These are phyloP conservation scores for Ophion obscuratus DNA, from an alignment of 2,888 invertebrate genomes.

Conservation along the genomic window DNA sequence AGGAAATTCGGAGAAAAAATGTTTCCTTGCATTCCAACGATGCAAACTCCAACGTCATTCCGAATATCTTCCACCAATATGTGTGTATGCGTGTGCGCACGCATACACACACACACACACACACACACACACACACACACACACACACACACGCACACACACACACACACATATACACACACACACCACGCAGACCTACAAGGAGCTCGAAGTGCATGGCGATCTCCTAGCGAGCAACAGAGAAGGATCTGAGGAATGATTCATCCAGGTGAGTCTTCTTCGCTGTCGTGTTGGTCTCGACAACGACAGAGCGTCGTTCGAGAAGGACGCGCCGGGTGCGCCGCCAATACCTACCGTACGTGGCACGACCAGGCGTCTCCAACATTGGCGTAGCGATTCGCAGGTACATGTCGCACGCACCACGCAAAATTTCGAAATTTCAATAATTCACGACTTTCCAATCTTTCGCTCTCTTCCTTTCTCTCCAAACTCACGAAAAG, in stretches of 20 bases:
- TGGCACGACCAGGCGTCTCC: slow-evolving; percentile 41
- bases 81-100: too few relatives aligned
- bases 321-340: slow-evolving; percentile 26
- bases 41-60: too few relatives aligned
- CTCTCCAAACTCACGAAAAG: too few relatives aligned
- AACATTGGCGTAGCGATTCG: slow-evolving; percentile 58
- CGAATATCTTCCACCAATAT: too few relatives aligned
- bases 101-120: too few relatives aligned
- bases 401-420: background rate
- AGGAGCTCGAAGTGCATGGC: slow-evolving; percentile 51
- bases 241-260: slow-evolving; percentile 47
- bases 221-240: slow-evolving; percentile 36
- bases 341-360: slow-evolving; percentile 56
- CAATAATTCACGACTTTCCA: too few relatives aligned
- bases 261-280: slow-evolving; percentile 53
- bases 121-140: too few relatives aligned
- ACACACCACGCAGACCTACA: background rate
- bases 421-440: background rate
- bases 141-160: too few relatives aligned
- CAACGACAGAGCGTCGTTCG: slow-evolving; percentile 25
- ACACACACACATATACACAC: too few relatives aligned
- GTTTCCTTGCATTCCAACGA: too few relatives aligned
- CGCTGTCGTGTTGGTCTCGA: slow-evolving; percentile 26
- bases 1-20: too few relatives aligned
- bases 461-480: too few relatives aligned